phyloP scores from a whole-genome alignment of 2,888 invertebrate genomes.

The Caenorhabditis sp. region DNA sequence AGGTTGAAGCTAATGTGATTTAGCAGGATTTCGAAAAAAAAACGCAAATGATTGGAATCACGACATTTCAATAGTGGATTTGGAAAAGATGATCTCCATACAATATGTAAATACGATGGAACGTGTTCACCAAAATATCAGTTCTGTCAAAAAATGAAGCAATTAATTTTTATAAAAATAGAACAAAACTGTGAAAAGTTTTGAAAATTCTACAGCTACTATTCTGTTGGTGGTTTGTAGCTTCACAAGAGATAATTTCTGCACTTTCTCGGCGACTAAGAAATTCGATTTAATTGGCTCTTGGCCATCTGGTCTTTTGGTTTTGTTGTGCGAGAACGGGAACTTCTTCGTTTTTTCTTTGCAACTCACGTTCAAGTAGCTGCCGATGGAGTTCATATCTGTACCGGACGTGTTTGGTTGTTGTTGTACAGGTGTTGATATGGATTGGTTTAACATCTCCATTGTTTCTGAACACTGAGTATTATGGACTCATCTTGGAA shows the following conservation, averaged over 20 bases:
- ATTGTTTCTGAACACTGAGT: conserved; percentile 38
- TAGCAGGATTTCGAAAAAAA: too few species aligned
- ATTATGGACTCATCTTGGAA: not conserved
- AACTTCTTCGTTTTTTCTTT: too few species aligned
- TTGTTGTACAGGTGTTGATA: conserved; percentile 23
- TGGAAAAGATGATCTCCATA: too few species aligned
- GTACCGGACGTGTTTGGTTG: conserved; percentile 18
- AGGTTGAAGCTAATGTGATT: too few species aligned
- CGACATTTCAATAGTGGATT: too few species aligned
- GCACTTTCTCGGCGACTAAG: conserved; percentile 48
- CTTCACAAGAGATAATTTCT: conserved; percentile 41
- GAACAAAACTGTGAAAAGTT: too few species aligned
- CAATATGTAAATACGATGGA: too few species aligned
- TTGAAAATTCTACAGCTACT: conserved; percentile 28
- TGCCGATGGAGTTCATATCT: conserved; percentile 36
- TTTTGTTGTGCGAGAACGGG: conserved; percentile 11
- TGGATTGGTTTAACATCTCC: conserved; percentile 61
- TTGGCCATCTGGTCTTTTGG: conserved; percentile 40
- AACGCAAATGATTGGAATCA: too few species aligned
- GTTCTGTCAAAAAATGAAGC: too few species aligned
- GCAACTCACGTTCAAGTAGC: conserved; percentile 41
- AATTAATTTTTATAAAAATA: too few species aligned
- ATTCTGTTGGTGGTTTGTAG: conserved; percentile 22
- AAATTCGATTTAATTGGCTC: conserved; percentile 50
- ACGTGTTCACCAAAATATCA: too few species aligned